Conservation (phyloP, 2,113 vertebrate genomes). For the Tenrec ecaudatus region DNA sequence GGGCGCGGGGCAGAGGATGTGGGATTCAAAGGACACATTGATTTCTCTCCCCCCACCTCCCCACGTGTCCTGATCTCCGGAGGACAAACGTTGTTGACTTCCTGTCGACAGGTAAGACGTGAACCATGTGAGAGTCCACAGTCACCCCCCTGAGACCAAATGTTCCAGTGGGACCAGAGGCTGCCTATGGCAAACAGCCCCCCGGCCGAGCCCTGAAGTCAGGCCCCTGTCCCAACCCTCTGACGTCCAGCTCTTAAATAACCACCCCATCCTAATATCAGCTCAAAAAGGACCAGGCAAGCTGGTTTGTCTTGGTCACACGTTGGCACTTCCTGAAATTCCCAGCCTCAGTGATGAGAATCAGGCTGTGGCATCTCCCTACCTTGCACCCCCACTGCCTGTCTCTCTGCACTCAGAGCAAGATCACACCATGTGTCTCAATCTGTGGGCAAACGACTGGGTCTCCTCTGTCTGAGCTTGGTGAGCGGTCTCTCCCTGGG, state of each 20-base stretch:
- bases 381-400: no score
- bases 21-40: neutral
- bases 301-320: neutral
- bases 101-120: neutral
- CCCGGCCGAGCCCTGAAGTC: no score
- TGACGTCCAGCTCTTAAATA: no score
- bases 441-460: no score
- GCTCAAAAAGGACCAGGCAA: neutral
- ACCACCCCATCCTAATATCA: neutral
- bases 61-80: neutral
- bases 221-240: no score
- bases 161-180: neutral
- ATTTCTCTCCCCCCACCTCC: conserved; percentile 10
- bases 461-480: no score
- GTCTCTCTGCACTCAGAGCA: no score
- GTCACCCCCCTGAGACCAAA: neutral
- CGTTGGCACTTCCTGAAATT: neutral
- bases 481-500: no score
- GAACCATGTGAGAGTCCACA: neutral
- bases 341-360: no score
- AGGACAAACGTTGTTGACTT: neutral
- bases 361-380: no score
- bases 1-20: neutral
- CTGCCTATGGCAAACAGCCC: no score
- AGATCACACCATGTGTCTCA: no score